Evolutionary conservation across 2,113 vertebrate species (phyloP).

Genomic region (Prinia subflava): DNA sequence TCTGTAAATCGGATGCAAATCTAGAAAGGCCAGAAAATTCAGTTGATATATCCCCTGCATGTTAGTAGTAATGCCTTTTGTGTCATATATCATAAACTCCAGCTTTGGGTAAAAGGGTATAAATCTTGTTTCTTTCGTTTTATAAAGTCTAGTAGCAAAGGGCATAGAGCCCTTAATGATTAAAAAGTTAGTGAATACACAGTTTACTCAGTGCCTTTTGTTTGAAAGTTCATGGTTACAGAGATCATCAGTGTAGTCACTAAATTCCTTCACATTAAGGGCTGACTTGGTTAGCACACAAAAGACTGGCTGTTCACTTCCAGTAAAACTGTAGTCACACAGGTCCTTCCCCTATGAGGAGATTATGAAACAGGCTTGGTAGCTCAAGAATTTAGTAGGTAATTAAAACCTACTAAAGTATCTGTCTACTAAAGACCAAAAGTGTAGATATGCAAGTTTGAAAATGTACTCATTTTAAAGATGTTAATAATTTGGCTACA

Average conservation of each 20-base stretch:
- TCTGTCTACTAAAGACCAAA: neutral
- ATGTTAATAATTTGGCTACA: neutral
- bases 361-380: neutral
- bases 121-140: neutral
- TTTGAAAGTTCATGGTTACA: neutral
- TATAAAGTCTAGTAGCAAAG: neutral
- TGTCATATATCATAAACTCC: neutral
- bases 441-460: neutral
- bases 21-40: neutral
- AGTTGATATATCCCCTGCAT: neutral
- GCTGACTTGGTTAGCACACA: neutral
- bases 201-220: slow-evolving; percentile 14
- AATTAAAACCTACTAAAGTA: neutral
- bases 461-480: neutral
- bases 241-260: neutral
- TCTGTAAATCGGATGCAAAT: neutral
- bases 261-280: neutral
- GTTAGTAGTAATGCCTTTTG: neutral
- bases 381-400: neutral
- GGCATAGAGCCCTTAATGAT: neutral
- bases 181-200: neutral
- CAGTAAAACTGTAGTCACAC: slow-evolving; percentile 29
- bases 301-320: slow-evolving; percentile 24
- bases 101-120: neutral
- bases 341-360: neutral